Conservation (phyloP, 2,888 invertebrate species). For the Alsophila aescularia region DNA sequence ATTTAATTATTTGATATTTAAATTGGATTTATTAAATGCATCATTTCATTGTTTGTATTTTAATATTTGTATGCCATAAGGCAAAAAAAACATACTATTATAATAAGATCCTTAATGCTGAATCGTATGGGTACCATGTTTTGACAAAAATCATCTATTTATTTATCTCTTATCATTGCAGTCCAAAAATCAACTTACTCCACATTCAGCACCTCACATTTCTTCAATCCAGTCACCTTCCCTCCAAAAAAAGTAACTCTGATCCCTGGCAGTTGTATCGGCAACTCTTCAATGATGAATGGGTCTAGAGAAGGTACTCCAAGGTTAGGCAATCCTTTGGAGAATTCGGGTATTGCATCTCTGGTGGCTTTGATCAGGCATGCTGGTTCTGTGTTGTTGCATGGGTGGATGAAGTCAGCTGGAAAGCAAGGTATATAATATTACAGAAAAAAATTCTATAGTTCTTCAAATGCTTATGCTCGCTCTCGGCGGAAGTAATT, state of each 20-base stretch:
- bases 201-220: constrained; percentile 75
- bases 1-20: too few species aligned
- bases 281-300: constrained; percentile 72
- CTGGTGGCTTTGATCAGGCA: constrained; percentile 72
- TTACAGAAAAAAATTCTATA: too few species aligned
- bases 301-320: constrained; percentile 75
- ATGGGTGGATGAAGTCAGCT: constrained; percentile 77
- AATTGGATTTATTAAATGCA: too few species aligned
- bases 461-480: too few species aligned
- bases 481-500: too few species aligned
- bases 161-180: not conserved
- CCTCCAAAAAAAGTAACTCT: constrained; percentile 76
- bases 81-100: too few species aligned
- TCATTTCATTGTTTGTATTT: too few species aligned
- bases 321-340: constrained; percentile 69
- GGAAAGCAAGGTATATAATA: too few species aligned
- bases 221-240: constrained; percentile 72
- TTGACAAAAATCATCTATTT: too few species aligned
- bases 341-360: constrained; percentile 74
- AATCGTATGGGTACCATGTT: too few species aligned
- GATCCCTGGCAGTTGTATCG: constrained; percentile 77
- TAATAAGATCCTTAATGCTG: too few species aligned
- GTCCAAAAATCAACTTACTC: constrained; percentile 59
- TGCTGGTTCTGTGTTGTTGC: constrained; percentile 70
- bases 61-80: too few species aligned